Evolutionary conservation across 2,113 vertebrate genomes (phyloP).

Genomic region (Toxotes chatareus): DNA sequence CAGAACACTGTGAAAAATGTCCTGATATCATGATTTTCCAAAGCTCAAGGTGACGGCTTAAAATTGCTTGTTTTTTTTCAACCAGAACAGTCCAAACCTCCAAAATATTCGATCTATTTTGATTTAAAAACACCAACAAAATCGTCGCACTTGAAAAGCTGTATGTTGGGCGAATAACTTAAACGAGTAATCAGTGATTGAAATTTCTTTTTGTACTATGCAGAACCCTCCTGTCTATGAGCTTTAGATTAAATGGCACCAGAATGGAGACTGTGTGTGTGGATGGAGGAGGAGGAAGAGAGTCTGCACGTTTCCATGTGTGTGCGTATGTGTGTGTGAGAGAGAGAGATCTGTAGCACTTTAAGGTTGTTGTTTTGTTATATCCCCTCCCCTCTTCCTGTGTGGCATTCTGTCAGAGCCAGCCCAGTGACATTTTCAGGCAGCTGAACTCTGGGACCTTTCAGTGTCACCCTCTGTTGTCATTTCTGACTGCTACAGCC

Average conservation of each 20-base stretch:
- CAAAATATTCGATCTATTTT: not conserved
- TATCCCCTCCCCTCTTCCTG: constrained; percentile 33
- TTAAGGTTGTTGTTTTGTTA: constrained; percentile 65
- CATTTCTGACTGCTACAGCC: constrained; percentile 76
- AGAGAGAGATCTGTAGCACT: constrained; percentile 37
- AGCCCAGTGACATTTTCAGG: constrained; percentile 72
- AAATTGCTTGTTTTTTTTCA: not conserved
- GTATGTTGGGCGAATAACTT: not conserved
- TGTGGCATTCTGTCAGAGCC: constrained; percentile 67
- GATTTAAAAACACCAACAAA: not conserved
- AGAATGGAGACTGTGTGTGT: not conserved
- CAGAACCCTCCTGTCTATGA: not conserved
- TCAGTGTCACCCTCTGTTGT: constrained; percentile 78
- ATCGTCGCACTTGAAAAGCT: fast-evolving
- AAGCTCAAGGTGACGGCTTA: too few species aligned
- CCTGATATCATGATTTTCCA: not conserved
- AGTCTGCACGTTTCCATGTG: constrained; percentile 9
- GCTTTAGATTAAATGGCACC: not conserved
- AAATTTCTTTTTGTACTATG: not conserved
- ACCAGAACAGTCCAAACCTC: not conserved
- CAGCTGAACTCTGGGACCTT: constrained; percentile 77
- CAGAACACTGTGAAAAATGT: not conserved
- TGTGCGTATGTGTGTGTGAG: not conserved
- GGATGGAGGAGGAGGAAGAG: not conserved
- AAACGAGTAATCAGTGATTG: fast-evolving